phyloP scores from a whole-genome alignment of 2,113 vertebrate genomes.

The Neofelis nebulosa region DNA sequence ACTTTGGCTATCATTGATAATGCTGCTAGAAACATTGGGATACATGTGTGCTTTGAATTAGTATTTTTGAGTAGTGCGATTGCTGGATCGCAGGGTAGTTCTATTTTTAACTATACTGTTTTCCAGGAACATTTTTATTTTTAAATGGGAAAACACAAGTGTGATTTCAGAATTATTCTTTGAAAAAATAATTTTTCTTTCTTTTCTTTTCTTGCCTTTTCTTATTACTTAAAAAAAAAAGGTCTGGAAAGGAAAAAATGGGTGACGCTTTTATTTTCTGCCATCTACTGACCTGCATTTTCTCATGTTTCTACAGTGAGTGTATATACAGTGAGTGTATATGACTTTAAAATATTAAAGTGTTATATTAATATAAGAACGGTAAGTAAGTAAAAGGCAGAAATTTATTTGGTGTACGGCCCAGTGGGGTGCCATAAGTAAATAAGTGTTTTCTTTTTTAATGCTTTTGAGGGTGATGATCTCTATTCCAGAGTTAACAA shows the following conservation, averaged over 20 bases:
- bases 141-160: background rate
- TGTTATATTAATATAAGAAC: background rate
- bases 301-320: background rate
- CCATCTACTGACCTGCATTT: background rate
- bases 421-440: background rate
- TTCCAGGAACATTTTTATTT: background rate
- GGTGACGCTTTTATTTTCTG: background rate
- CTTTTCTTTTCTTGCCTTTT: background rate
- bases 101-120: background rate
- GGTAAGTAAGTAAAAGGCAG: background rate
- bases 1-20: background rate
- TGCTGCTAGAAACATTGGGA: background rate
- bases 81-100: background rate
- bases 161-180: background rate
- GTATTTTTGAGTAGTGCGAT: background rate
- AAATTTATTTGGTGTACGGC: too few species aligned
- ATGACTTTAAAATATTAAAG: background rate
- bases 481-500: background rate
- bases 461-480: background rate
- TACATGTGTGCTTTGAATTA: background rate
- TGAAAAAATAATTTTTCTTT: slow-evolving; percentile 29
- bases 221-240: background rate
- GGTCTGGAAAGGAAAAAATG: background rate
- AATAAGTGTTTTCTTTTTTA: background rate
- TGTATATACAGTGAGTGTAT: background rate